Conservation (phyloP, 2,888 invertebrate species). For the Steromphala cineraria region DNA sequence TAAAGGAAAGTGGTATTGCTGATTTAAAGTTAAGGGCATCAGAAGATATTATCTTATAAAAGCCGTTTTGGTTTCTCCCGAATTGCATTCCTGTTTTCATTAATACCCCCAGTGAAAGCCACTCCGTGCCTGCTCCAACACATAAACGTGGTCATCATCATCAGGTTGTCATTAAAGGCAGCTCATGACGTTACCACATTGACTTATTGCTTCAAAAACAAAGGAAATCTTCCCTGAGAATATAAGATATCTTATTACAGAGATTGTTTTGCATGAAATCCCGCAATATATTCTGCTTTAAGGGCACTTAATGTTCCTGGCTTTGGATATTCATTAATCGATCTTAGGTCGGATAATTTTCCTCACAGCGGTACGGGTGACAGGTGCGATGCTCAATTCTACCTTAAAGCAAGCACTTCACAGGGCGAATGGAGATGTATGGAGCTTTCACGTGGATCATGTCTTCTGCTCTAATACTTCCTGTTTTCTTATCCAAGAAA, state of each 20-base stretch:
- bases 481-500: background rate
- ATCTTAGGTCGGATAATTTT: background rate
- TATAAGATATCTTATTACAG: background rate
- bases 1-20: too few species aligned
- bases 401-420: background rate
- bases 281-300: background rate
- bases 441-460: background rate
- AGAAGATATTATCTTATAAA: too few species aligned
- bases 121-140: too few species aligned
- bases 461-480: background rate
- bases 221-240: background rate
- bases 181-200: too few species aligned
- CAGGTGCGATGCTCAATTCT: background rate
- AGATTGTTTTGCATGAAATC: background rate
- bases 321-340: background rate
- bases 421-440: background rate
- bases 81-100: too few species aligned
- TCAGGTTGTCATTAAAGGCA: too few species aligned
- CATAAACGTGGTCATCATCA: too few species aligned
- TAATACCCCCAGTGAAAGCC: too few species aligned
- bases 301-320: background rate
- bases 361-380: background rate
- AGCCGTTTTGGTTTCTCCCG: too few species aligned
- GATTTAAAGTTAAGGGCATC: too few species aligned
- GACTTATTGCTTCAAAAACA: too few species aligned